Evolutionary conservation across 2,113 vertebrate genomes (phyloP).

Genomic region (Plestiodon gilberti): DNA sequence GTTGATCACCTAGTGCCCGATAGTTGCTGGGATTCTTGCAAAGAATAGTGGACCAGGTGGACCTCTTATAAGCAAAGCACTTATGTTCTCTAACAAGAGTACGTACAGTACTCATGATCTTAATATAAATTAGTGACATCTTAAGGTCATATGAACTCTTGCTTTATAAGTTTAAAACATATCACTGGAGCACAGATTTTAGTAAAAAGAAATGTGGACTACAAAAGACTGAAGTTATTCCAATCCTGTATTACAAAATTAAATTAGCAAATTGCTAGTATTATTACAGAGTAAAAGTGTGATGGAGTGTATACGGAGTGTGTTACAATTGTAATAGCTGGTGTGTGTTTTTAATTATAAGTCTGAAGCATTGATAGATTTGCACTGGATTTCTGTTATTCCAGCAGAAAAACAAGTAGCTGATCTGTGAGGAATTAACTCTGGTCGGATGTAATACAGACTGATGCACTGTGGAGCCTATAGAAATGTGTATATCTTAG

Average conservation of each 20-base stretch:
- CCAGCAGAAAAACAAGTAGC: background rate
- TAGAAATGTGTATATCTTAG: background rate
- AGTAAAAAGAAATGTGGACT: background rate
- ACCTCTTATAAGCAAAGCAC: background rate
- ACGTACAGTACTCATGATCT: background rate
- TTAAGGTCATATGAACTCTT: background rate
- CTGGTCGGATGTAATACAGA: background rate
- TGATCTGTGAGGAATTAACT: background rate
- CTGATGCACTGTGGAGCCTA: background rate
- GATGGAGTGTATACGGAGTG: background rate
- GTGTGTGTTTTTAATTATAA: background rate
- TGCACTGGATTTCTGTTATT: background rate
- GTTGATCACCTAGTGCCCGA: background rate
- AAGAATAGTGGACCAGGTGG: background rate
- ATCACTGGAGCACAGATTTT: background rate
- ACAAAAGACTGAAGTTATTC: background rate
- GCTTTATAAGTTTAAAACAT: background rate
- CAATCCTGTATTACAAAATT: background rate
- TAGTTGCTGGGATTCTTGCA: background rate
- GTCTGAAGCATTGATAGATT: background rate
- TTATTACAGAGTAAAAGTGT: background rate
- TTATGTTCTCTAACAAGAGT: background rate
- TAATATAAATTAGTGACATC: background rate
- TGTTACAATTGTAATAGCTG: background rate
- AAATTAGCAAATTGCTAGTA: background rate